Percentiles rank a stretch among this genome's conserved stretches.
Conservation (phyloP, 2,797 vertebrate genomes). For the Clarias platycephalus region DNA sequence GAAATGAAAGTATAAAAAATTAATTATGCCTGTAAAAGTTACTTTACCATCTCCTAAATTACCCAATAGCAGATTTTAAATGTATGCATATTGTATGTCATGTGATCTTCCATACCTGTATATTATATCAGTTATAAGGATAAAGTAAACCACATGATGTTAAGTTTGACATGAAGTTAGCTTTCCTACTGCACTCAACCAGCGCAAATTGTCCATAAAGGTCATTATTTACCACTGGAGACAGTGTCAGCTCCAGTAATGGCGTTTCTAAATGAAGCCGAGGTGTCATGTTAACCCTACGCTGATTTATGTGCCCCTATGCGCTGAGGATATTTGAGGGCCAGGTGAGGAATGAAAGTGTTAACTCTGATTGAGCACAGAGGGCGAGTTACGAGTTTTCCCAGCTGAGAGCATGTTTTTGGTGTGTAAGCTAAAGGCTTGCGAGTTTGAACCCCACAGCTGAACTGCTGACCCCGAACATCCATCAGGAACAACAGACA, state of each 20-base stretch:
- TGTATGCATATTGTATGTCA: neutral
- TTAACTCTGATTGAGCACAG: constrained; percentile 69
- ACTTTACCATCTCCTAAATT: neutral
- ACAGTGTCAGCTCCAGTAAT: constrained; percentile 64
- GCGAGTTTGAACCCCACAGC: constrained; percentile 78
- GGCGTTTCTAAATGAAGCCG: constrained; percentile 62
- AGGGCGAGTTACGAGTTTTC: constrained; percentile 74
- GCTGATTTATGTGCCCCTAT: constrained; percentile 75
- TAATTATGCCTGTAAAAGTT: neutral
- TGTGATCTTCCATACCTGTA: neutral
- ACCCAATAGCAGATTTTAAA: neutral
- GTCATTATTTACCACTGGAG: constrained; percentile 68
- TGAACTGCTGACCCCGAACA: constrained; percentile 78
- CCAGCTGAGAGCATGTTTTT: constrained; percentile 67
- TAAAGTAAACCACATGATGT: neutral
- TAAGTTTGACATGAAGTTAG: no score
- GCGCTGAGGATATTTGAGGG: constrained; percentile 71
- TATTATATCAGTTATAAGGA: neutral
- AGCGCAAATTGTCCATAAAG: constrained; percentile 67
- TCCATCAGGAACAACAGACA: constrained; percentile 72
- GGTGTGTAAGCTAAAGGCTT: constrained; percentile 54
- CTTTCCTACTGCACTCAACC: constrained; percentile 8
- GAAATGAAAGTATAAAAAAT: neutral
- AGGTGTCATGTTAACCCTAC: constrained; percentile 64
- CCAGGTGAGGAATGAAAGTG: constrained; percentile 77